Evolutionary conservation across 1,140 invertebrate genomes (phyloP), one percentile per base, ranked within the genome.

Genomic region (Drosophila fuyamai): DNA sequence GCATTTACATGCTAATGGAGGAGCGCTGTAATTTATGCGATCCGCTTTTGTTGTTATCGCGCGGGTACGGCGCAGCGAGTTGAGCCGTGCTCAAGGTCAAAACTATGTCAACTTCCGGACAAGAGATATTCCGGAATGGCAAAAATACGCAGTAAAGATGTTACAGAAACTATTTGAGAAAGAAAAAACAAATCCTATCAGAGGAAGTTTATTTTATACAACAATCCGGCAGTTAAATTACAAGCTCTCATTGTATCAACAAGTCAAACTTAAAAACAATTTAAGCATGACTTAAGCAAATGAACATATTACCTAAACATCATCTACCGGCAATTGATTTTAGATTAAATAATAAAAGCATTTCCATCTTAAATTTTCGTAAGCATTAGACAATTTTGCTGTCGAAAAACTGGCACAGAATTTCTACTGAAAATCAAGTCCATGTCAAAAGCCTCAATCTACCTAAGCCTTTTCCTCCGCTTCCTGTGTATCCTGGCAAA

Each of bases 1-100:
- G 48, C 55, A 76, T 86, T 83, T 88, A 63, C 83, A 86, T 89
- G 66, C 78, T 71, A 79, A 86, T 83, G 75, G 54, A 51, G 53
- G 18, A 62, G 71, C 63, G 29, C 23, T 63, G 60, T 79, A 83
- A 89, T 86, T 86, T 89, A 83, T 86, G 80, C 80, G 47, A 46
- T 48, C 54, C 71, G 38, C 72, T 77, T 12, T 67, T 73, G 41
- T 66, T 72, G 36, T 68, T 59, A 54, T 75, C 62, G 73, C 55
- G 36, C 23, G 54, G 67, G 29, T 51, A 44, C 81, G 63, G 38
- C 16, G 48, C 48, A 16, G 35, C 23, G 35, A 16, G 32, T 6
- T 47, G 32, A 27, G 60, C 59, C 47, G 18, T 41, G 47, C 61
- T 47, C 75, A 86, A 86, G 82, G 82, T 88, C 83, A 27, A 12